Conservation (phyloP, 2,113 vertebrate species). For the Eupsittula cactorum region DNA sequence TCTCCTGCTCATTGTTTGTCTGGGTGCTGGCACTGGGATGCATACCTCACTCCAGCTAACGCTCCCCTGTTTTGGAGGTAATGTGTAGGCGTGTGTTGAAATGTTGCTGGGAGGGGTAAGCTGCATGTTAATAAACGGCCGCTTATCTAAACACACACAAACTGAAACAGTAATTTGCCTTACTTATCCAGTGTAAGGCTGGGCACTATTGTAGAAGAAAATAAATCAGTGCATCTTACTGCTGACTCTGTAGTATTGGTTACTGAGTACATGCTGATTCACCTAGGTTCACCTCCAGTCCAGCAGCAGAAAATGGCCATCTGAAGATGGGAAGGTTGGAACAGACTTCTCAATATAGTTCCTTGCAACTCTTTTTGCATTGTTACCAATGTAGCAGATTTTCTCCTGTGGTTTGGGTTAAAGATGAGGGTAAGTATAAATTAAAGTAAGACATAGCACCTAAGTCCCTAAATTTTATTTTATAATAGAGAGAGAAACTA, state of each 20-base stretch:
- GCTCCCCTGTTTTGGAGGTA: not conserved
- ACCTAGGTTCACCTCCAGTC: not conserved
- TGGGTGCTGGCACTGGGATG: slow-evolving; percentile 30
- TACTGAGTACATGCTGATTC: not conserved
- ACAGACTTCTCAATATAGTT: not conserved
- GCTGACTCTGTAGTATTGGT: slow-evolving; percentile 41
- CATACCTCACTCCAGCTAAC: not conserved
- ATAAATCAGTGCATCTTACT: not conserved
- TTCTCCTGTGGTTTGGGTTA: not conserved
- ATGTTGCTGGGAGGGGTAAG: not conserved
- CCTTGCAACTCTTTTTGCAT: not conserved
- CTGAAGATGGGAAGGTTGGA: not conserved
- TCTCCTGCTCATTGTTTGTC: slow-evolving; percentile 11
- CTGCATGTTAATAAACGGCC: not conserved
- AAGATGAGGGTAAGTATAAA: not conserved
- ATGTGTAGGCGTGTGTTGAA: slow-evolving; percentile 44
- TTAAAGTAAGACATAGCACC: not conserved
- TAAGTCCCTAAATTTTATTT: not conserved
- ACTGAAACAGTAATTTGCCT: slow-evolving; percentile 35
- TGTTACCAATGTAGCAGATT: not conserved
- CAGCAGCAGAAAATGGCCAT: not conserved
- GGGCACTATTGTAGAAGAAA: not conserved
- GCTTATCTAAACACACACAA: slow-evolving; percentile 12
- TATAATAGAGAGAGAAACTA: not conserved
- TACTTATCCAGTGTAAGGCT: slow-evolving; percentile 15